Evolutionary conservation across 2,888 invertebrate species (phyloP), one percentile per base, ranked within the genome.

Genomic region (Hirtodrosophila duncani): DNA sequence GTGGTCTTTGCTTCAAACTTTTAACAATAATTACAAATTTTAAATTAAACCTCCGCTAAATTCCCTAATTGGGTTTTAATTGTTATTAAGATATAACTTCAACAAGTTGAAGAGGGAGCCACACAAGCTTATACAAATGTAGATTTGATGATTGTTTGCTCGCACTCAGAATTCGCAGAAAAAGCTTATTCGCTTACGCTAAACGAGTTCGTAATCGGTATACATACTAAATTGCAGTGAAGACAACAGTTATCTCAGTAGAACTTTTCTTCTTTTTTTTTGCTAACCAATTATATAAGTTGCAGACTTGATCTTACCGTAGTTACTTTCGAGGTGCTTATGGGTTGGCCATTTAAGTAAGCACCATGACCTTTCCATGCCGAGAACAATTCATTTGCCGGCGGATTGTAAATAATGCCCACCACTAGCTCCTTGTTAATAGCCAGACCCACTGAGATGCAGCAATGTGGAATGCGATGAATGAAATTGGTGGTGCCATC

Each of bases 401-500:
- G 88, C 1, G 95, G 94, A 87, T 94, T 93, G 83, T 91, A 94
- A 33, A 96, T 90, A 43, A 96, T 90, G 23, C 94, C 95, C 51
- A 93, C 82, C 1, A 89, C 89, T 23, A 91, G 83, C 70, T 89
- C 87, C 69, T 91, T 91, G 26, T 89, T 87, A 11, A 91, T 83
- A 1, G 88, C 82, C 30, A 91, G 79, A 18, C 89, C 94, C 29
- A 94, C 89, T 0, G 93, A 93, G 51, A 94, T 91, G 71, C 91
- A 91, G 36, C 89, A 88, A 52, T 90, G 89, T 3, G 93, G 92
- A 79, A 92, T 90, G 21, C 89, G 88, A 70, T 91, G 89, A 7
- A 95, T 91, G 83, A 94, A 96, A 88, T 96, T 96, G 33, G 91
- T 90, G 2, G 95, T 96, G 17, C 96, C 96, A 87, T 96, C 96